Evolutionary conservation across 1,140 invertebrate genomes (phyloP), one percentile per base, ranked within the genome.

Genomic region (Campoletis sonorensis): DNA sequence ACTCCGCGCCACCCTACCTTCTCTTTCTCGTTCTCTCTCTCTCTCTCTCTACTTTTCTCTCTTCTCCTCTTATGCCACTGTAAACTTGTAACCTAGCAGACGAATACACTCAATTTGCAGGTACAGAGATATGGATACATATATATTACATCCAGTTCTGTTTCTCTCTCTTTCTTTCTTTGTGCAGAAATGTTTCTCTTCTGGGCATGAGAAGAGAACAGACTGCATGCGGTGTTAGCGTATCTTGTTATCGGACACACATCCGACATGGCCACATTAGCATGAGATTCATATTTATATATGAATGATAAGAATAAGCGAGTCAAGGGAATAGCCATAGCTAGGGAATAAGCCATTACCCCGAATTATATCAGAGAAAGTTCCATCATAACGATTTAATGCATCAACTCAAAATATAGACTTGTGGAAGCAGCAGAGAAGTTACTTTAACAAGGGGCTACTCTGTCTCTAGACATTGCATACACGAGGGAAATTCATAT

Each of bases 1-100:
- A 45, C 72, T 45, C 84, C 79, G 81, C 81, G 81, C 81, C 49
- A 70, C 26, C 13, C 16, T 58, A 68, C 61, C 67, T 40, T 79
- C 45, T 78, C 45, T 26, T 33, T 33, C 8, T 54, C n/a, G n/a
- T n/a, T n/a, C 27, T 78, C 49, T 23, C 37, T 7, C 8, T 27
- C 26, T 23, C 26, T 80, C 18, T 45, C 40, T 45, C 40, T 45
- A 1, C 11, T 13, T 45, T 13, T 18, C 18, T 51, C n/a, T 23
- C 27, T 75, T 13, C 15, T 33, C 15, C 71, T 73, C n/a, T 49
- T 1, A n/a, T n/a, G n/a, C 51, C 40, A 23, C 71, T 23, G 40
- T 49, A 23, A 73, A 73, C 71, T 73, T 73, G 51, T 73, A 73
- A 73, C 71, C 40, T 51, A 51, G 37, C 40, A 45, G 27, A 71